Conservation (phyloP, 1,140 invertebrate species). For the Cataglyphis hispanica region DNA sequence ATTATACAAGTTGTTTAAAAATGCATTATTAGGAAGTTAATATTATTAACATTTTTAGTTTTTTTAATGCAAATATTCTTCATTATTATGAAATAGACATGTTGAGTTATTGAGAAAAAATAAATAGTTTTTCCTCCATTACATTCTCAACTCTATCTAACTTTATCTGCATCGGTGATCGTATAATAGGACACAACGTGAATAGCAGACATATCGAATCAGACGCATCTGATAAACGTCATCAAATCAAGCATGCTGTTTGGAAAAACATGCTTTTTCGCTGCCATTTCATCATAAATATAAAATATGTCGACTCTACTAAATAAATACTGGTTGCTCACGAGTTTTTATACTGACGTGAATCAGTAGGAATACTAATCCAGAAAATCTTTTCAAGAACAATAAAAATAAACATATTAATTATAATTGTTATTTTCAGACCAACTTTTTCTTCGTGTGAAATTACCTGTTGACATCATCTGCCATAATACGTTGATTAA, state of each 20-base stretch:
- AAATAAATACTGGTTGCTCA: conserved; percentile 4
- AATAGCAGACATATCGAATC: neutral
- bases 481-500: neutral
- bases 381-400: neutral
- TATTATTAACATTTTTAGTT: neutral
- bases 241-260: conserved; percentile 15
- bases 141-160: neutral
- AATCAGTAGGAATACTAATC: neutral
- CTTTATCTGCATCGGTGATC: neutral
- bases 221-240: conserved; percentile 29
- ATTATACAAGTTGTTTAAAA: neutral
- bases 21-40: neutral
- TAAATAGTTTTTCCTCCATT: neutral
- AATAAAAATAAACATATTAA: neutral
- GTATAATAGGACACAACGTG: neutral
- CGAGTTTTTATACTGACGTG: neutral
- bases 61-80: neutral
- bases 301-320: neutral
- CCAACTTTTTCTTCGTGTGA: neutral
- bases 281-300: conserved; percentile 5
- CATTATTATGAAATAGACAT: neutral
- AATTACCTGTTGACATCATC: neutral
- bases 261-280: conserved; percentile 8
- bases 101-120: neutral
- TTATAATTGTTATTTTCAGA: neutral